phyloP scores from a whole-genome alignment of 37 sponge, comb jelly and placozoan species.

The Beroe ovata region DNA sequence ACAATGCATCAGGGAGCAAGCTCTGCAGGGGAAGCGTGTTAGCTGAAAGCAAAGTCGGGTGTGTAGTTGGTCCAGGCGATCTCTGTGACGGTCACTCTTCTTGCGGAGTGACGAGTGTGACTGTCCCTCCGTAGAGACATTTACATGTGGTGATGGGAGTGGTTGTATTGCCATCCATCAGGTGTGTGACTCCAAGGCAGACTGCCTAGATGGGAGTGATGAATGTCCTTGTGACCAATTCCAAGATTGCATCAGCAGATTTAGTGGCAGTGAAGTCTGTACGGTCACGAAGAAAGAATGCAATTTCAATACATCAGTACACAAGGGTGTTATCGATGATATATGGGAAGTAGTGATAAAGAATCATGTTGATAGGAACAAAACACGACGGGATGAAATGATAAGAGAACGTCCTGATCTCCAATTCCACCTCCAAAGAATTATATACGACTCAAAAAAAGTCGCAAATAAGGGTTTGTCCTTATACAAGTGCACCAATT shows the following conservation, averaged over 20 bases:
- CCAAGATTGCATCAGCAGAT: background rate
- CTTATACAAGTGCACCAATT: background rate
- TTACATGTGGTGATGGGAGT: background rate
- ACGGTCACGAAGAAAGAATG: background rate
- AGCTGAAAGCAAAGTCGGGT: no score
- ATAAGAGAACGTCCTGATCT: background rate
- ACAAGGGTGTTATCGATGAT: background rate
- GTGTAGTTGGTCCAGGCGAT: no score
- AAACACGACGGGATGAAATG: background rate
- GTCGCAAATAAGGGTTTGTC: background rate
- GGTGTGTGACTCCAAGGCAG: slow-evolving; percentile 8
- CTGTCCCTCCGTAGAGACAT: background rate
- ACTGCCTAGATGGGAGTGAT: slow-evolving; percentile 25
- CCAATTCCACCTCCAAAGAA: background rate
- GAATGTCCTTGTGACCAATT: slow-evolving; percentile 3
- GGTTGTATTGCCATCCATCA: background rate
- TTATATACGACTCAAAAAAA: background rate
- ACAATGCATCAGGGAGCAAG: no score
- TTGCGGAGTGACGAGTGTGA: slow-evolving; percentile 36
- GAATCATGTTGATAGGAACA: background rate
- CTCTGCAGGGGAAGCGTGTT: no score
- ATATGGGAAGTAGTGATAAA: background rate
- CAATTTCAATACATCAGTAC: background rate
- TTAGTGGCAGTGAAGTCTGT: background rate
- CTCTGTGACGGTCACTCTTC: no score